Conservation (phyloP, 2,888 invertebrate genomes). For the Pristionchus maxplancki region DNA sequence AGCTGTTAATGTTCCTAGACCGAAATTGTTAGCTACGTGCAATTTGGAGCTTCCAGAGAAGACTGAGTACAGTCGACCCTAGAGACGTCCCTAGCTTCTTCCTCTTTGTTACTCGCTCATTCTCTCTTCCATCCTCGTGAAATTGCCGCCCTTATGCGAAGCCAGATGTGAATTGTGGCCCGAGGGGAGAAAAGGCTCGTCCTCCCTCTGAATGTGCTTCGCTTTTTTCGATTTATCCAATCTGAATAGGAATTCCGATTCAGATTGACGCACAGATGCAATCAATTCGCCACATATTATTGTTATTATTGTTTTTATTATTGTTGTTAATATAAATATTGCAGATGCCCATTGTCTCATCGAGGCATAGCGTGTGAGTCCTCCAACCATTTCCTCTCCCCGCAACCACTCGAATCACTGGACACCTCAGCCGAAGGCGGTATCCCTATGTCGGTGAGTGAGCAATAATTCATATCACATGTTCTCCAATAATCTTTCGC, state of each 20-base stretch:
- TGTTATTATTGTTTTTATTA: too few species aligned
- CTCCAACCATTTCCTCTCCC: neutral
- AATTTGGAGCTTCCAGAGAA: neutral
- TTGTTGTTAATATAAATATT: neutral
- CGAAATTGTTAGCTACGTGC: neutral
- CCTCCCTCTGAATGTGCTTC: neutral
- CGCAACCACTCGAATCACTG: neutral
- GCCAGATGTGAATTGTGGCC: slow-evolving; percentile 1
- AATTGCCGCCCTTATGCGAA: slow-evolving; percentile 4
- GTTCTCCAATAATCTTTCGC: too few species aligned
- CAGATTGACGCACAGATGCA: neutral
- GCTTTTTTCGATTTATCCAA: neutral
- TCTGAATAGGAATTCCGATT: neutral
- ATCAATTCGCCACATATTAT: too few species aligned
- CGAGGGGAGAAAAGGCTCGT: neutral
- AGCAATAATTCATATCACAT: neutral
- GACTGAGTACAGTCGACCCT: neutral
- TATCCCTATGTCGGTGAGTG: neutral
- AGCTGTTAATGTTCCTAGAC: too few species aligned
- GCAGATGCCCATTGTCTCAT: slow-evolving; percentile 38
- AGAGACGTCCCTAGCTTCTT: neutral
- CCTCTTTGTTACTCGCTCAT: slow-evolving; percentile 38
- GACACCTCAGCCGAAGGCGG: neutral
- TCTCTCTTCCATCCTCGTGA: neutral
- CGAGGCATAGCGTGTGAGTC: slow-evolving; percentile 24